Evolutionary conservation across 1,140 invertebrate species (phyloP), one percentile per base, ranked within the genome.

Genomic region (Drosophila biarmipes): DNA sequence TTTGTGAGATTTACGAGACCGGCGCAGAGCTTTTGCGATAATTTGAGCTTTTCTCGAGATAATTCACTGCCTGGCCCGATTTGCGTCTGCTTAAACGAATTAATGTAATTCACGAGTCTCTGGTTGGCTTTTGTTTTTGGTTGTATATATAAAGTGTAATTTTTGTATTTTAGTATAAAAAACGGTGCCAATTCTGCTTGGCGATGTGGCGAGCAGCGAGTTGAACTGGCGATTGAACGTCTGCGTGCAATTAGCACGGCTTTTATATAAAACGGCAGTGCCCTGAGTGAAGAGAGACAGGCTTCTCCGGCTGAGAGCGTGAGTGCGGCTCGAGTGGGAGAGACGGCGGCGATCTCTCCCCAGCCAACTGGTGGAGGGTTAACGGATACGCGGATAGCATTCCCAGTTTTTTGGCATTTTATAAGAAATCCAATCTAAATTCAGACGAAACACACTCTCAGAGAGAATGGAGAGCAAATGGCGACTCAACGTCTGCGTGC

Each of bases 401-500:
- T 24, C 24, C 24, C 24, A 24, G 5, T 24, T 24, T 24, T 24
- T 24, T 24, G 24, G 24, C 24, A 24, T 24, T 24, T 24, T 4
- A 4, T 5, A 24, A 24, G 24, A 5, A 24, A 24, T 24, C 24
- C 24, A 24, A 24, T 5, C 24, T 4, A 24, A 24, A 24, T 5
- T 3, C 24, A 24, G 4, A 1, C 21, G 4, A 21, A 21, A 21
- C 21, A 21, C 0, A 24, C 24, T 24, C 24, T 24, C 24, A 24
- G 24, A 24, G 24, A 24, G 24, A 3, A 5, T 3, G 5, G 24
- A 24, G 24, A 24, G 24, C 24, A 2, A 24, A 24, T 24, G 24
- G 24, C 91, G 91, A 92, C 91, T 92, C 74, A 86, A 75, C 73
- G 91, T 92, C 91, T 92, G 78, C 86, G 64, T 66, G 78, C 68